Conservation (phyloP, 2,797 vertebrate genomes). For the Dendrocincla tyrannina region DNA sequence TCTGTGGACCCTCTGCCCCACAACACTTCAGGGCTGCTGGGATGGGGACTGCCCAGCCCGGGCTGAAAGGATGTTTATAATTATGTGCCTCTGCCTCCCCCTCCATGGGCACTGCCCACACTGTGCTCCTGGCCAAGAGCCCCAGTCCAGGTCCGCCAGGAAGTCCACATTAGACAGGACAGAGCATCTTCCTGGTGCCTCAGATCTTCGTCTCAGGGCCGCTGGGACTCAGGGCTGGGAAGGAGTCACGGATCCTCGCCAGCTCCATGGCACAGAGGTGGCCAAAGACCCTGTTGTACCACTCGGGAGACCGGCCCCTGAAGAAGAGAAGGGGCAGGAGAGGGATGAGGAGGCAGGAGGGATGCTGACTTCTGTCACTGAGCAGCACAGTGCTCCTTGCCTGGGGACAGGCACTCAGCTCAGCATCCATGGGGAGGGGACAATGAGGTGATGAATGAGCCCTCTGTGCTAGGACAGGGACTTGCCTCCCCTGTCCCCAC, state of each 20-base stretch:
- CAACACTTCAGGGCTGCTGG: not conserved
- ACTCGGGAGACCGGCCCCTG: slow-evolving; percentile 87
- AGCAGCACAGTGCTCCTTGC: not conserved
- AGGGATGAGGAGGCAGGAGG: accelerated
- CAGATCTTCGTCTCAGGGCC: slow-evolving; percentile 83
- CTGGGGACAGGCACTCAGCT: accelerated
- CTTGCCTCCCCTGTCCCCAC: accelerated
- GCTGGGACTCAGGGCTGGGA: slow-evolving; percentile 71
- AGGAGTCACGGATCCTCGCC: slow-evolving; percentile 85
- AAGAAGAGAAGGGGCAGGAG: not conserved
- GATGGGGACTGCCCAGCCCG: accelerated
- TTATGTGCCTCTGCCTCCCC: not conserved
- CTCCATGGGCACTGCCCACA: not conserved
- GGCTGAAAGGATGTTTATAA: not conserved
- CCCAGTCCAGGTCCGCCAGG: not conserved
- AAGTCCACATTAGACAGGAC: not conserved
- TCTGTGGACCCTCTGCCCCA: not conserved
- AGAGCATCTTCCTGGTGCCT: not conserved
- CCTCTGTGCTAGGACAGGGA: accelerated
- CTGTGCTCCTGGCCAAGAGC: not conserved
- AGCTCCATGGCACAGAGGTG: slow-evolving; percentile 86
- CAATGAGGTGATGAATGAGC: accelerated
- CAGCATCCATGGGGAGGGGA: not conserved
- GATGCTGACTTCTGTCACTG: accelerated
- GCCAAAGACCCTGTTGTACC: slow-evolving; percentile 89